Evolutionary conservation across 2,888 invertebrate genomes (phyloP).

Genomic region (Timema cristinae): DNA sequence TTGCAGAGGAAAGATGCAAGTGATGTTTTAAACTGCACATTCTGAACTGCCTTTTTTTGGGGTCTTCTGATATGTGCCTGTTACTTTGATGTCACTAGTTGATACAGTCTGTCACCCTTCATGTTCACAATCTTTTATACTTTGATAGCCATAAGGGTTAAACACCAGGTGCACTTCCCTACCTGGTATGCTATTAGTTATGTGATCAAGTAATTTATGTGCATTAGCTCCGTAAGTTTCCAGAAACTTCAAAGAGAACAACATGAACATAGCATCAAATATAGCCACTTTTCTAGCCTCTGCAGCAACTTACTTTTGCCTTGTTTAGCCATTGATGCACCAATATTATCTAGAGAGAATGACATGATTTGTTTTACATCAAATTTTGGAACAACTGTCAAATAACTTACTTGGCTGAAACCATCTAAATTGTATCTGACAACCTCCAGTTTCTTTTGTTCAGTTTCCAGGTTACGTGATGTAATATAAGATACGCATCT

Average conservation of each 20-base stretch:
- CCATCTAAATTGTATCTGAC: background rate
- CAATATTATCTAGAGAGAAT: conserved; percentile 2
- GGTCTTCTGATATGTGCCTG: conserved; percentile 3
- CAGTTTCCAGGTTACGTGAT: background rate
- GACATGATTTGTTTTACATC: background rate
- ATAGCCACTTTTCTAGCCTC: background rate
- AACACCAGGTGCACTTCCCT: too few relatives aligned
- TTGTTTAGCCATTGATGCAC: background rate
- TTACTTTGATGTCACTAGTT: conserved; percentile 6
- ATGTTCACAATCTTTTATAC: too few relatives aligned
- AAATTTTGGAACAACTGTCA: background rate
- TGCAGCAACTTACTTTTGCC: conserved; percentile 12
- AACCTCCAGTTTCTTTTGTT: background rate
- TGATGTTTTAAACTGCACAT: conserved; percentile 6
- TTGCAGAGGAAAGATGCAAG: background rate
- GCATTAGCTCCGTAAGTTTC: too few relatives aligned
- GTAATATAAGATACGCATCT: background rate
- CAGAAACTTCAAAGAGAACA: too few relatives aligned
- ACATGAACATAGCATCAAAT: background rate
- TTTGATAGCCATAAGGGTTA: too few relatives aligned
- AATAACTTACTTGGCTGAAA: background rate
- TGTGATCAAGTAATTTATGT: too few relatives aligned
- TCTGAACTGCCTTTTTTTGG: background rate
- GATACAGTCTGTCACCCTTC: too few relatives aligned
- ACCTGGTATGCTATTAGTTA: too few relatives aligned